These are phyloP conservation scores for Venturia canescens DNA, from an alignment of 1,140 invertebrate genomes.

Conservation along the genomic window DNA sequence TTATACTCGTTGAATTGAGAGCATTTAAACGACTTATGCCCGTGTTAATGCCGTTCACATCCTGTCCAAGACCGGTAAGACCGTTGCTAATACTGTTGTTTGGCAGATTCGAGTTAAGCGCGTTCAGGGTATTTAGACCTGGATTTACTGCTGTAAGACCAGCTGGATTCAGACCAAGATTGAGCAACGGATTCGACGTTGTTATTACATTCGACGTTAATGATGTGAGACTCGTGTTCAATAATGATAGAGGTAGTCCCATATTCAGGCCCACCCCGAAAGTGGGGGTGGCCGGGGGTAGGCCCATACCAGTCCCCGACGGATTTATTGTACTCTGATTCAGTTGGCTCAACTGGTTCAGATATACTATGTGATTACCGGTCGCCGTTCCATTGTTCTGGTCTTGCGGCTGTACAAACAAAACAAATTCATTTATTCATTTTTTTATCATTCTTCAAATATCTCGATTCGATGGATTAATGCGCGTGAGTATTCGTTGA, in stretches of 20 bases:
- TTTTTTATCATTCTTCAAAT: not conserved
- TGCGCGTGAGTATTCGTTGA: too few species aligned
- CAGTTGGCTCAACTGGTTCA: constrained; percentile 75
- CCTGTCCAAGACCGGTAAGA: constrained; percentile 70
- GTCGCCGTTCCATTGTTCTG: constrained; percentile 72
- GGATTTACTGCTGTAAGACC: constrained; percentile 73
- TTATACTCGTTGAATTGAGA: constrained; percentile 71
- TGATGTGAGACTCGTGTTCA: constrained; percentile 74
- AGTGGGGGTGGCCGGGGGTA: constrained; percentile 76
- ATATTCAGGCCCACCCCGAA: constrained; percentile 78
- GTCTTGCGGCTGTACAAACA: constrained; percentile 67
- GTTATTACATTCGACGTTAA: constrained; percentile 76
- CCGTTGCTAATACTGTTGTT: constrained; percentile 75
- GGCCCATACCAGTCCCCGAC: constrained; percentile 77
- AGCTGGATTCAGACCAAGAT: constrained; percentile 74
- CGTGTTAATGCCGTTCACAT: constrained; percentile 71
- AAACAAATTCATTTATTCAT: constrained; percentile 33
- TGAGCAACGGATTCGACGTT: constrained; percentile 75
- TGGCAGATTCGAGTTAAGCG: constrained; percentile 73
- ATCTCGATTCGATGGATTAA: too few species aligned
- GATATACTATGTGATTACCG: constrained; percentile 76
- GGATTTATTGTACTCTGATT: constrained; percentile 75
- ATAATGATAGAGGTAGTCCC: constrained; percentile 75
- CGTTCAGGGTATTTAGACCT: constrained; percentile 72
- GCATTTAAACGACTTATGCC: constrained; percentile 70